Percentiles rank a stretch among this genome's conserved stretches.
These are phyloP conservation scores for Carcina quercana DNA, from an alignment of 2,888 invertebrate species.

Conservation along the genomic window DNA sequence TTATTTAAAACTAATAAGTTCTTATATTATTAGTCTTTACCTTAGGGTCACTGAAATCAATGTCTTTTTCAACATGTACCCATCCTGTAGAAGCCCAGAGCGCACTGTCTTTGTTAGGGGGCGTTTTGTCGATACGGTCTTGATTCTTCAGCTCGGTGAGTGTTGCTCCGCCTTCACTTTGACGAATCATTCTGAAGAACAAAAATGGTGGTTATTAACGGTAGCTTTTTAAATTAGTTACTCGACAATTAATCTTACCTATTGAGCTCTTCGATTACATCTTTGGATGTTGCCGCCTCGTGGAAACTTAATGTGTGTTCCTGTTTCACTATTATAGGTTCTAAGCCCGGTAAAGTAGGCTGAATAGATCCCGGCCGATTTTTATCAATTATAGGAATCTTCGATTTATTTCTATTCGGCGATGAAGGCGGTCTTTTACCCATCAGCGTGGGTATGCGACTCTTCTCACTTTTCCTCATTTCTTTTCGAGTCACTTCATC, in stretches of 20 bases:
- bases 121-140: slow-evolving; percentile 25
- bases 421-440: slow-evolving; percentile 67
- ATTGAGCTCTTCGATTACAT: slow-evolving; percentile 84
- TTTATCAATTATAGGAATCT: slow-evolving; percentile 56
- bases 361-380: slow-evolving; percentile 29
- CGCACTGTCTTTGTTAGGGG: slow-evolving; percentile 72
- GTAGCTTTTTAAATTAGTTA: not conserved
- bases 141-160: slow-evolving; percentile 28
- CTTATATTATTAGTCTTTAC: slow-evolving; percentile 41
- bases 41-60: slow-evolving; percentile 86
- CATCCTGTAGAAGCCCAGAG: slow-evolving; percentile 84
- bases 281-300: slow-evolving; percentile 83
- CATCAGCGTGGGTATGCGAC: slow-evolving; percentile 71
- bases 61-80: slow-evolving; percentile 85
- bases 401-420: slow-evolving; percentile 49
- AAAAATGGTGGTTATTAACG: not conserved
- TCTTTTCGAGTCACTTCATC: slow-evolving; percentile 50
- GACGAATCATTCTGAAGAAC: slow-evolving; percentile 58
- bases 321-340: slow-evolving; percentile 62
- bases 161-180: slow-evolving; percentile 43
- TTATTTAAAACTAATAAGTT: not conserved
- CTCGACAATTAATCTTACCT: slow-evolving; percentile 38
- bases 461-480: slow-evolving; percentile 65
- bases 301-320: slow-evolving; percentile 81
- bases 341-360: slow-evolving; percentile 26